Conservation (phyloP, 2,113 vertebrate species). For the Anthoscopus minutus region DNA sequence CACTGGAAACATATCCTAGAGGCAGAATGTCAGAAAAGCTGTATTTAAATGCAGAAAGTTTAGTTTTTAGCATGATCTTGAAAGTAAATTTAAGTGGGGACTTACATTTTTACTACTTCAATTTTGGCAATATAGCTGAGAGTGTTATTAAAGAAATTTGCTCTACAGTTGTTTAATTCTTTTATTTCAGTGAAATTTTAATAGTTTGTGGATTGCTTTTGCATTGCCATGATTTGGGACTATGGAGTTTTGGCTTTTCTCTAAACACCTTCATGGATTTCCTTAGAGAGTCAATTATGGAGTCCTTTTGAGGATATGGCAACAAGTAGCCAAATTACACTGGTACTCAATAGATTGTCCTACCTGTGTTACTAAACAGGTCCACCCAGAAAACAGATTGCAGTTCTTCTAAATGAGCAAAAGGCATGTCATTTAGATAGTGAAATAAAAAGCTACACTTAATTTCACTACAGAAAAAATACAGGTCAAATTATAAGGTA, state of each 20-base stretch:
- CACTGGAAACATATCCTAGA: background rate
- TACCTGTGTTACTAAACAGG: slow-evolving; percentile 9
- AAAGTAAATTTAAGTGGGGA: background rate
- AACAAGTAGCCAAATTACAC: background rate
- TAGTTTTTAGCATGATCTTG: background rate
- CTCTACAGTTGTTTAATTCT: background rate
- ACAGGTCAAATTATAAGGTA: background rate
- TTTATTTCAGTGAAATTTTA: background rate
- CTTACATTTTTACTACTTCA: background rate
- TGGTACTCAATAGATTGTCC: slow-evolving; percentile 4
- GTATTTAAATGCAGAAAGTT: background rate
- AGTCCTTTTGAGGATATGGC: background rate
- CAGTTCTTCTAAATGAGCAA: background rate
- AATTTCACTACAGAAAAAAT: slow-evolving; percentile 32
- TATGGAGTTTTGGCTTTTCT: background rate
- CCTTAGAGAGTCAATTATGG: background rate
- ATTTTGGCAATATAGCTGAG: background rate
- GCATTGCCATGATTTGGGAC: background rate
- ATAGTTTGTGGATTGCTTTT: background rate
- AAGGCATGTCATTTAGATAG: fast-evolving
- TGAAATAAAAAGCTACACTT: slow-evolving; percentile 13
- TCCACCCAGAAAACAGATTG: background rate
- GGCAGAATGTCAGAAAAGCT: background rate
- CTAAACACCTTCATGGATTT: background rate
- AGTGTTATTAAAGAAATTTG: background rate